Base-by-base conservation (phyloP, 2,113 vertebrate species). In the Quiscalus mexicanus region DNA sequence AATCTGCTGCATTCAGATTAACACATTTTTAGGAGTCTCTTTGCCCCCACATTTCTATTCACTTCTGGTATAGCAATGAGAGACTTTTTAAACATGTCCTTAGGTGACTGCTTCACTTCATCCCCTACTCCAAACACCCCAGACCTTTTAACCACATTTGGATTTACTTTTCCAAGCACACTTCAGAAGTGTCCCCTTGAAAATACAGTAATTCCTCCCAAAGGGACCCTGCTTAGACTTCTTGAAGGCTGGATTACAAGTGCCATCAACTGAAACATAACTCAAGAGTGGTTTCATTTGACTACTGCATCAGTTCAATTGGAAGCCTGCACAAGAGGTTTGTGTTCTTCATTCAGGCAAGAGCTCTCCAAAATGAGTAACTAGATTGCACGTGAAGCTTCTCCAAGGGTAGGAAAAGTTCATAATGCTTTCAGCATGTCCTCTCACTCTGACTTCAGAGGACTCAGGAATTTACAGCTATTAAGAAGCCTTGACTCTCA, bases 361-460 rank as follows among this genome's bases (percentile, higher is more conserved):
- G 95, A 97, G 94, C 93, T 97, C 95, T 98, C 96, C 97, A 97
- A 95, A 97, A 96, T 80, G 92, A 96, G 95, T 91, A 97, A 97
- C 86, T 95, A 97, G 96, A 95, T 77, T 95, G 97, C 95, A 94
- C 88, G 94, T 97, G 96, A 98, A 97, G 97, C 97, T 98, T 98
- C 97, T 98, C 98, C 97, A 93, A 60, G 81, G 77, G 81, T 68
- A 96, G 89, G 95, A 96, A 95, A 96, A 97, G 87, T 94, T 97
- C 67, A 89, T 90, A 95, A 91, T 92, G 80, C 65, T 93, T 85
- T 95, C 84, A 93, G 71, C 91, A 93, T 9, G 12, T 86, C 86
- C 94, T 82, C 97, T 93, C 92, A 92, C 94, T 97, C 92, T 90
- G 89, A 96, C 94, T 86, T 93, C 73, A 95, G 93, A 96, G 94